Percentiles rank a stretch among this genome's conserved stretches.
These are phyloP conservation scores for Cherax destructor DNA, from an alignment of 1,140 invertebrate genomes.

Conservation along the genomic window DNA sequence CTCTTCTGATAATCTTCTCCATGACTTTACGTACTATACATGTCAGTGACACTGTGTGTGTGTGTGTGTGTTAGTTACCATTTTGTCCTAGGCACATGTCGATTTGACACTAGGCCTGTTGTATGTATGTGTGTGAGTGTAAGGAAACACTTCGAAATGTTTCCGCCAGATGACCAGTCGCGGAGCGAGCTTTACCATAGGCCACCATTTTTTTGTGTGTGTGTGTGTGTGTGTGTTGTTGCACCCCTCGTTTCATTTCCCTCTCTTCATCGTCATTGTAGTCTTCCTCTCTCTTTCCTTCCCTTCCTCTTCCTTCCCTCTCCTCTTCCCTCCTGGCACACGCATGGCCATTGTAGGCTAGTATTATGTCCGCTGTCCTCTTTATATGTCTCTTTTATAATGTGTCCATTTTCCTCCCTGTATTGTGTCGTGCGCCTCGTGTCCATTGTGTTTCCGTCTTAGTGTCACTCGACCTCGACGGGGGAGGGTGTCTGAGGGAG, in stretches of 20 bases:
- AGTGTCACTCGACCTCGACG: not conserved
- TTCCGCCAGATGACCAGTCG: too few species aligned
- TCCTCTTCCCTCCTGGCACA: not conserved
- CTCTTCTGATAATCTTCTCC: too few species aligned
- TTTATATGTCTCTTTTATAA: not conserved
- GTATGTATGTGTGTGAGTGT: slow-evolving; percentile 14
- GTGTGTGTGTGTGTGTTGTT: too few species aligned
- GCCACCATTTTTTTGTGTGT: too few species aligned
- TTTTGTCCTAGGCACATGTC: too few species aligned
- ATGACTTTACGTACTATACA: not conserved
- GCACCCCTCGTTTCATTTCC: not conserved
- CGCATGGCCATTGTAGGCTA: not conserved
- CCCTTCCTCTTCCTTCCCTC: too few species aligned
- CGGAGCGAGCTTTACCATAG: too few species aligned
- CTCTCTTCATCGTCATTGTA: not conserved
- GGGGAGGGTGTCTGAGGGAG: not conserved
- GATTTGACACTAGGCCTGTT: too few species aligned
- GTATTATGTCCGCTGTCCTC: not conserved
- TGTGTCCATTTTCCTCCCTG: too few species aligned
- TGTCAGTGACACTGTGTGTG: not conserved
- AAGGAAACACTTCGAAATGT: too few species aligned
- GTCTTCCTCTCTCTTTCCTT: not conserved
- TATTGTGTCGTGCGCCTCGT: too few species aligned
- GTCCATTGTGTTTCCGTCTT: too few species aligned
- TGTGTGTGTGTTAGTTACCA: slow-evolving; percentile 18